Percentiles rank a stretch among this genome's conserved stretches.
These are phyloP conservation scores for Dipodomys merriami DNA, from an alignment of 2,113 vertebrate species.

Conservation along the genomic window DNA sequence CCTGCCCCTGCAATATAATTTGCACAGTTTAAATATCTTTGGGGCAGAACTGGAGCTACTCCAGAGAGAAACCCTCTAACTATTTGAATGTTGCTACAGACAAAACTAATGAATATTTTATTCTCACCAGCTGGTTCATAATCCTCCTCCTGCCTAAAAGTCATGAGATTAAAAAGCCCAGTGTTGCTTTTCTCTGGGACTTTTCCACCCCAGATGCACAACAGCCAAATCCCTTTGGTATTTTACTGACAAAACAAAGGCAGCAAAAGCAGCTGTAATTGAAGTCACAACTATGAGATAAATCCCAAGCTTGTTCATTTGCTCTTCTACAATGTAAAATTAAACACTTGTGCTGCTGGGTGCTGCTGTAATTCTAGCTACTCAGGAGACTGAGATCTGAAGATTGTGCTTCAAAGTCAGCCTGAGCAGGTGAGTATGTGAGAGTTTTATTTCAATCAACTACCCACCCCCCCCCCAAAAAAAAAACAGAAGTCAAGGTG, in stretches of 20 bases:
- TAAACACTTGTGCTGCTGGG: neutral
- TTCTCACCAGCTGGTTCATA: conserved; percentile 68
- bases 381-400: too few species aligned
- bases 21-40: conserved; percentile 55
- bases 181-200: conserved; percentile 53
- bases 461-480: too few species aligned
- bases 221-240: conserved; percentile 52
- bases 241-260: conserved; percentile 62
- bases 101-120: conserved; percentile 76
- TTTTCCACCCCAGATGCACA: conserved; percentile 32
- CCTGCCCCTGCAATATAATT: neutral
- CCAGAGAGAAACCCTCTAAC: conserved; percentile 56
- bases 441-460: too few species aligned
- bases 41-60: conserved; percentile 31
- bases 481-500: too few species aligned
- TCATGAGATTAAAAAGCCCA: conserved; percentile 61
- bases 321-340: conserved; percentile 13
- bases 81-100: conserved; percentile 48
- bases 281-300: neutral
- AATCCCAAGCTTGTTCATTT: conserved; percentile 55
- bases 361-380: too few species aligned
- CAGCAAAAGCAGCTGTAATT: conserved; percentile 30
- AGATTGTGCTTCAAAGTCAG: too few species aligned
- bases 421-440: too few species aligned
- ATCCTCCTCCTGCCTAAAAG: conserved; percentile 68